These are phyloP conservation scores for Drosophila kanekoi DNA, from an alignment of 2,888 invertebrate species.

Conservation along the genomic window DNA sequence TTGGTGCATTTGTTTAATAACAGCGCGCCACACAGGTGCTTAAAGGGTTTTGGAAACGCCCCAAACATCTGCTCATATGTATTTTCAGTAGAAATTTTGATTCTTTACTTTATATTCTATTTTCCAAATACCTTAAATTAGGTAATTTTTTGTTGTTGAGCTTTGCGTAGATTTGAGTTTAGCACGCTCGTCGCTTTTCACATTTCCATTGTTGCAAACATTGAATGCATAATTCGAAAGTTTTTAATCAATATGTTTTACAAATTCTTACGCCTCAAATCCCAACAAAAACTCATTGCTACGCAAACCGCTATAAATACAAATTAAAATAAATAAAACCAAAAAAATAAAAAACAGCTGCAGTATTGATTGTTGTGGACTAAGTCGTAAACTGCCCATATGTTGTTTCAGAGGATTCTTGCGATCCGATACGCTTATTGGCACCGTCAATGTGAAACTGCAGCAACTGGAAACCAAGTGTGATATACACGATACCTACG, in stretches of 20 bases:
- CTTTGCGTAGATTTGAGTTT: slow-evolving; percentile 36
- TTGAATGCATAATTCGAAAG: slow-evolving; percentile 26
- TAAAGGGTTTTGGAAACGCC: not conserved
- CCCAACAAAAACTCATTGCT: slow-evolving; percentile 62
- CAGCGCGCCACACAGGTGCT: slow-evolving; percentile 1
- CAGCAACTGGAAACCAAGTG: slow-evolving; percentile 95
- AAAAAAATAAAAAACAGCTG: slow-evolving; percentile 76
- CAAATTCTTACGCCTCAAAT: slow-evolving; percentile 61
- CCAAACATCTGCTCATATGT: not conserved
- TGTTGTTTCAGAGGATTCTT: slow-evolving; percentile 97
- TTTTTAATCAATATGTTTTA: slow-evolving; percentile 62
- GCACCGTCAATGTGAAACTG: slow-evolving; percentile 93
- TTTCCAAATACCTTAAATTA: not conserved
- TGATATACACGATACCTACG: slow-evolving; percentile 95
- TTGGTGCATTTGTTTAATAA: no score
- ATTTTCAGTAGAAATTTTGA: not conserved
- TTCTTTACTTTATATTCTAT: not conserved
- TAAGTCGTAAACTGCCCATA: slow-evolving; percentile 85
- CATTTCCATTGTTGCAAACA: slow-evolving; percentile 42
- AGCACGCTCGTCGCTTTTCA: slow-evolving; percentile 21
- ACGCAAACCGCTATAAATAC: slow-evolving; percentile 46
- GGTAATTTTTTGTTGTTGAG: not conserved
- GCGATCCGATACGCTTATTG: slow-evolving; percentile 93
- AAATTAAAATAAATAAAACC: slow-evolving; percentile 20
- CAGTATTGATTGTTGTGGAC: slow-evolving; percentile 85